phyloP scores from a whole-genome alignment of 2,888 invertebrate genomes.

The Melinaea menophilus region DNA sequence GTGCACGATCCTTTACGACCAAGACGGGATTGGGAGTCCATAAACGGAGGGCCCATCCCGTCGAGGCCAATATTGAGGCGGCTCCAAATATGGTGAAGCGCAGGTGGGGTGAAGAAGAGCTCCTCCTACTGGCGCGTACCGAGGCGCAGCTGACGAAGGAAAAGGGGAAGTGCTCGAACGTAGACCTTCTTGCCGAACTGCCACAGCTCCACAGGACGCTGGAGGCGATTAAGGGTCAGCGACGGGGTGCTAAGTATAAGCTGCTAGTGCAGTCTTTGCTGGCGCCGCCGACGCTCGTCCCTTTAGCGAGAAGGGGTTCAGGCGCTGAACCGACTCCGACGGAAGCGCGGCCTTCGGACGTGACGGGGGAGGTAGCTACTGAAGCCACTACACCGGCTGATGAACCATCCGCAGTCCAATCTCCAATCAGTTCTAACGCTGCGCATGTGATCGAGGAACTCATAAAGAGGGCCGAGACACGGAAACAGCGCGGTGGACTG shows the following conservation, averaged over 20 bases:
- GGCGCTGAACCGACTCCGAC: constrained; percentile 15
- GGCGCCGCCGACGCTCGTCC: not conserved
- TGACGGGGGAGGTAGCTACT: too few species aligned
- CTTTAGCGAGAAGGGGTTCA: constrained; percentile 19
- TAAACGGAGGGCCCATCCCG: constrained; percentile 24
- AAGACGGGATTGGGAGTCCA: constrained; percentile 30
- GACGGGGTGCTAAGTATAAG: too few species aligned
- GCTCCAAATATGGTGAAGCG: constrained; percentile 29
- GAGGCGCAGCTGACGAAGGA: not conserved
- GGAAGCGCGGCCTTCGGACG: not conserved
- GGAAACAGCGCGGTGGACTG: not conserved
- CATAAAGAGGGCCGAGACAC: constrained; percentile 11
- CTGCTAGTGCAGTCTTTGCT: too few species aligned
- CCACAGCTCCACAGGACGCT: too few species aligned
- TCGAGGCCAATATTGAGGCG: constrained; percentile 26
- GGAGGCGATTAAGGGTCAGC: too few species aligned
- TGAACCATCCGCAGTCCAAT: too few species aligned
- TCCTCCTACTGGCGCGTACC: constrained; percentile 14
- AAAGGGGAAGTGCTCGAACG: constrained; percentile 17
- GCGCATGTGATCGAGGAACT: constrained; percentile 7
- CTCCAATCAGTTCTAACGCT: constrained; percentile 1
- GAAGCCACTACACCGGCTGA: too few species aligned
- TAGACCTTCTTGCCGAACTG: constrained; percentile 10
- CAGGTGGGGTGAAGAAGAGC: constrained; percentile 30
- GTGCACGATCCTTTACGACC: constrained; percentile 22